Conservation (phyloP, 2,888 invertebrate genomes). For the Antheraea assamensis region DNA sequence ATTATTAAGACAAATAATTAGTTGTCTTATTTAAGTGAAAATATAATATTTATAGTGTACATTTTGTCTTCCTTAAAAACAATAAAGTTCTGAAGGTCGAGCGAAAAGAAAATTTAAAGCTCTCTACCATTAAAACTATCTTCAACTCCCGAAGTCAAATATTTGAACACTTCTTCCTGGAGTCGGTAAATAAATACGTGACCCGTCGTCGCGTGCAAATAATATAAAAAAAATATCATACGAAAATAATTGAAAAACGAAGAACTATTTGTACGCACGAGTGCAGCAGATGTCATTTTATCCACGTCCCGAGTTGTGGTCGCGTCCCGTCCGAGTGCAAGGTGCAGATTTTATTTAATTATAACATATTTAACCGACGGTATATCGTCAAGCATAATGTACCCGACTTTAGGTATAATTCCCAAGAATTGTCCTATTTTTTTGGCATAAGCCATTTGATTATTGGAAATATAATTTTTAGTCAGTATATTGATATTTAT, state of each 20-base stretch:
- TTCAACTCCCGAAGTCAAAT: neutral
- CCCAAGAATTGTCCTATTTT: neutral
- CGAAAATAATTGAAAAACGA: constrained; percentile 18
- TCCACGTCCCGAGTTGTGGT: constrained; percentile 4
- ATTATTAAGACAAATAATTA: too few species aligned
- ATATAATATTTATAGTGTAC: neutral
- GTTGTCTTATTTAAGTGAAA: too few species aligned
- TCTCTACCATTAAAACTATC: neutral
- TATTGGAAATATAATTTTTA: neutral
- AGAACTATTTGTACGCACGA: neutral
- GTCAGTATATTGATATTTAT: neutral
- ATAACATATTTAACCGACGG: constrained; percentile 16
- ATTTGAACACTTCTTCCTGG: constrained; percentile 1
- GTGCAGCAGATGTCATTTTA: neutral
- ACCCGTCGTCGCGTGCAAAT: neutral
- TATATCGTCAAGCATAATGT: constrained; percentile 4
- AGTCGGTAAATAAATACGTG: constrained; percentile 6
- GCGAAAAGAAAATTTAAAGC: neutral
- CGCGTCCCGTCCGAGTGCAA: constrained; percentile 8
- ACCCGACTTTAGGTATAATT: neutral
- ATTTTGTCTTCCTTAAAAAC: neutral
- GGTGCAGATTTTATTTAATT: constrained; percentile 9
- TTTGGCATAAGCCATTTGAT: neutral
- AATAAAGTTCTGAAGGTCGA: neutral
- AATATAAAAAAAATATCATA: constrained; percentile 11